Percentiles rank a stretch among this genome's conserved stretches.
Conservation (phyloP, 2,888 invertebrate species). For the Argyra leucocephala region DNA sequence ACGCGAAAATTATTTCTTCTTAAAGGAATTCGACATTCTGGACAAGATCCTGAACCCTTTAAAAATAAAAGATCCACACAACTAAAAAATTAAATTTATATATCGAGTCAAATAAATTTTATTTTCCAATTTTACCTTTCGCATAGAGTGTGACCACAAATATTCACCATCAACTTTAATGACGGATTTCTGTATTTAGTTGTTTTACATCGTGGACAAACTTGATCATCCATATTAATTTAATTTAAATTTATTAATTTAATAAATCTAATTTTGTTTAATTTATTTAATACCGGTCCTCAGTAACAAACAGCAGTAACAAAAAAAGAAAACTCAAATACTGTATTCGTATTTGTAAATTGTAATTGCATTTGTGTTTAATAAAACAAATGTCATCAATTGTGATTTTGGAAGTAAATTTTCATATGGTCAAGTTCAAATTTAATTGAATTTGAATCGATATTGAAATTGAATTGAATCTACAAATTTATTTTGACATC, state of each 20-base stretch:
- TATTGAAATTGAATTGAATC: no score
- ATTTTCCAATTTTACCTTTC: slow-evolving; percentile 44
- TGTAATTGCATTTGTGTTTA: no score
- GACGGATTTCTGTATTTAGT: slow-evolving; percentile 95
- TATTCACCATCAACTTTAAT: slow-evolving; percentile 93
- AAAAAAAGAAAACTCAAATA: no score
- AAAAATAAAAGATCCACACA: slow-evolving; percentile 93
- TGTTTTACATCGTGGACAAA: slow-evolving; percentile 88
- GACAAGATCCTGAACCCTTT: slow-evolving; percentile 93
- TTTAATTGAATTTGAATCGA: no score
- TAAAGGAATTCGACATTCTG: slow-evolving; percentile 82
- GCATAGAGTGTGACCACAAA: slow-evolving; percentile 95
- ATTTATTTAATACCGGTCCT: no score
- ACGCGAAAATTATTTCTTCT: slow-evolving; percentile 83
- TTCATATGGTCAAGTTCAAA: no score
- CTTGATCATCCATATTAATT: slow-evolving; percentile 38
- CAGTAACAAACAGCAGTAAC: no score
- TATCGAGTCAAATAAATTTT: background rate
- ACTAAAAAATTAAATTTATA: slow-evolving; percentile 42
- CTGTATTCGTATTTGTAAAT: no score
- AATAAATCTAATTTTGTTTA: no score
- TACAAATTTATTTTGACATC: no score
- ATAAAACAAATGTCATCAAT: no score
- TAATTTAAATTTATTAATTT: background rate
- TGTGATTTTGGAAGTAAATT: no score